Evolutionary conservation across 2,113 vertebrate species (phyloP).

Genomic region (Cyanistes caeruleus): DNA sequence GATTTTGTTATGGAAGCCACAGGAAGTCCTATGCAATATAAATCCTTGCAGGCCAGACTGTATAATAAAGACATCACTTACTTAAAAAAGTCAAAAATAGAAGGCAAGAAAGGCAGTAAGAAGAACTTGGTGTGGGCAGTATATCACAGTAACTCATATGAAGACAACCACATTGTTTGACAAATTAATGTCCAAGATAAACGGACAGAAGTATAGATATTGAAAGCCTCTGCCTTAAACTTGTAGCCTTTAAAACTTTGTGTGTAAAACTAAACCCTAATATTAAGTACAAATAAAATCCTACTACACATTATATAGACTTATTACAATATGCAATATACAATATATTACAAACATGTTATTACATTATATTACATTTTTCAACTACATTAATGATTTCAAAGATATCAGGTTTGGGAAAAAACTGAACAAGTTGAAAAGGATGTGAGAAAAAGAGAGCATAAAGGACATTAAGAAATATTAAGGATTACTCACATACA

Average conservation of each 20-base stretch:
- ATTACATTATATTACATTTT: neutral
- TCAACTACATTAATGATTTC: neutral
- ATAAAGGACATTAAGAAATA: neutral
- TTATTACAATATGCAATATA: neutral
- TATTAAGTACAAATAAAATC: neutral
- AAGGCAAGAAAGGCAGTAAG: neutral
- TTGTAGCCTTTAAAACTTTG: neutral
- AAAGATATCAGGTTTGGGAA: neutral
- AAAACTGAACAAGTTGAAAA: neutral
- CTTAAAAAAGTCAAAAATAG: neutral
- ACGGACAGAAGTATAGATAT: neutral
- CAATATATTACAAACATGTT: too few relatives aligned
- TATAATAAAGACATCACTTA: neutral
- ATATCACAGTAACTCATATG: neutral
- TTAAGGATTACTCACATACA: neutral
- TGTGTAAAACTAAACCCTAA: neutral
- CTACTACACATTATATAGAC: neutral
- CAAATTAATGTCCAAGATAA: neutral
- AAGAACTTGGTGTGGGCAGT: fast-evolving
- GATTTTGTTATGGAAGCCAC: neutral
- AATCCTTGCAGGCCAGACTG: neutral
- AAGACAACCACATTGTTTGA: neutral
- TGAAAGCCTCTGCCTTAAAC: neutral
- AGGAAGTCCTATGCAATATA: neutral
- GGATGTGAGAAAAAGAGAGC: neutral